Conservation (phyloP, 1,140 invertebrate species). For the Charaxes varanes region DNA sequence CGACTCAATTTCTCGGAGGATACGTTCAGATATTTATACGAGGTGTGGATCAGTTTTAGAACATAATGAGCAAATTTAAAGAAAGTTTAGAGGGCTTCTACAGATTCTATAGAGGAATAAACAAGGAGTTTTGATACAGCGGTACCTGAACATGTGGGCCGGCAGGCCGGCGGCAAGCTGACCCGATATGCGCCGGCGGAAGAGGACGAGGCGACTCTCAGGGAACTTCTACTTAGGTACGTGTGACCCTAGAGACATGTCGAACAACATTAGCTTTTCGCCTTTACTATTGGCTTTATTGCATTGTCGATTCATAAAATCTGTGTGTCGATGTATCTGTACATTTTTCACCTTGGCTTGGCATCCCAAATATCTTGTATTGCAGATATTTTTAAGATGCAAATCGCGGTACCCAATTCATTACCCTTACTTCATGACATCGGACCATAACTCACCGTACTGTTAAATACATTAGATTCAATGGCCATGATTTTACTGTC, state of each 20-base stretch:
- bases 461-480: slow-evolving; percentile 44
- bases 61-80: no score
- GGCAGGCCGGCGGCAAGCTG: slow-evolving; percentile 74
- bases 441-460: slow-evolving; percentile 50
- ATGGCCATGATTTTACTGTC: slow-evolving; percentile 44
- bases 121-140: slow-evolving; percentile 65
- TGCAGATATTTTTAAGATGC: slow-evolving; percentile 57
- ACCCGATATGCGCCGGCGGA: slow-evolving; percentile 78
- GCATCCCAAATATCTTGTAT: slow-evolving; percentile 66
- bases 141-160: slow-evolving; percentile 72
- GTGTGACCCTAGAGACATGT: slow-evolving; percentile 59
- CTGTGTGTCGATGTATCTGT: slow-evolving; percentile 59
- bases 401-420: slow-evolving; percentile 40
- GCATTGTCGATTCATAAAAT: slow-evolving; percentile 52
- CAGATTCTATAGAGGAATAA: slow-evolving; percentile 30
- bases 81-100: slow-evolving; percentile 8
- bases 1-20: no score
- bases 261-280: slow-evolving; percentile 56
- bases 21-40: no score
- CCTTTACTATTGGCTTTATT: slow-evolving; percentile 61
- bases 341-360: slow-evolving; percentile 63
- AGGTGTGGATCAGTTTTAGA: no score
- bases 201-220: slow-evolving; percentile 89
- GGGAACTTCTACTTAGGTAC: slow-evolving; percentile 91
- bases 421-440: slow-evolving; percentile 47